Evolutionary conservation across 2,113 vertebrate genomes (phyloP).

Genomic region (Tachysurus fulvidraco): DNA sequence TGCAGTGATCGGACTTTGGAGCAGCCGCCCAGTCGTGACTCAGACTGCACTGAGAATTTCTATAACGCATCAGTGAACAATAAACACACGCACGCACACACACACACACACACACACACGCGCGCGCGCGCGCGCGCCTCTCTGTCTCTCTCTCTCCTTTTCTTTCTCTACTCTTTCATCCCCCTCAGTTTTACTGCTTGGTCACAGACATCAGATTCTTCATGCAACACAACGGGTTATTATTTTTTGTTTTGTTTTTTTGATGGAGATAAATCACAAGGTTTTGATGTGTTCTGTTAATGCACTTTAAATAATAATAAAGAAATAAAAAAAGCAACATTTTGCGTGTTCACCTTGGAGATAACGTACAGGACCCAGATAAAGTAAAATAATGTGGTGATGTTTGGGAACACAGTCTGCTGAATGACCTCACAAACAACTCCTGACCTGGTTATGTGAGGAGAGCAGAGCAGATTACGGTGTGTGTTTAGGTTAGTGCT

Average conservation of each 20-base stretch:
- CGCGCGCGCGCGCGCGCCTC: no score
- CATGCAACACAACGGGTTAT: background rate
- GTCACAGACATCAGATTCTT: background rate
- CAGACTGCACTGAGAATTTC: background rate
- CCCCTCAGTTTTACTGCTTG: background rate
- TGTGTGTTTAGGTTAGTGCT: background rate
- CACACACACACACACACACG: no score
- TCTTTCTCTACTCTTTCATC: background rate
- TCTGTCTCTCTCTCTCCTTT: background rate
- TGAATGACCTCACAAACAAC: background rate
- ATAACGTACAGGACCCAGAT: background rate
- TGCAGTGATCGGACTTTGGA: background rate
- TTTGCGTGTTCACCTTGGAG: background rate
- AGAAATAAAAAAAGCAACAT: background rate
- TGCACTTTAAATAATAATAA: constrained; percentile 12
- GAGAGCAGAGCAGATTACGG: background rate
- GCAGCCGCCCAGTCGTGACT: background rate
- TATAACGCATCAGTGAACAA: background rate
- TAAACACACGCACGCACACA: no score
- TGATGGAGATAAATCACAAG: background rate
- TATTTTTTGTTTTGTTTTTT: background rate
- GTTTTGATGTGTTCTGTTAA: background rate
- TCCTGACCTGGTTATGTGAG: background rate
- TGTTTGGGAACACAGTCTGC: background rate
- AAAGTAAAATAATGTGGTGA: background rate